Base-by-base conservation (phyloP, 2,113 vertebrate species). In the Pimephales promelas region DNA sequence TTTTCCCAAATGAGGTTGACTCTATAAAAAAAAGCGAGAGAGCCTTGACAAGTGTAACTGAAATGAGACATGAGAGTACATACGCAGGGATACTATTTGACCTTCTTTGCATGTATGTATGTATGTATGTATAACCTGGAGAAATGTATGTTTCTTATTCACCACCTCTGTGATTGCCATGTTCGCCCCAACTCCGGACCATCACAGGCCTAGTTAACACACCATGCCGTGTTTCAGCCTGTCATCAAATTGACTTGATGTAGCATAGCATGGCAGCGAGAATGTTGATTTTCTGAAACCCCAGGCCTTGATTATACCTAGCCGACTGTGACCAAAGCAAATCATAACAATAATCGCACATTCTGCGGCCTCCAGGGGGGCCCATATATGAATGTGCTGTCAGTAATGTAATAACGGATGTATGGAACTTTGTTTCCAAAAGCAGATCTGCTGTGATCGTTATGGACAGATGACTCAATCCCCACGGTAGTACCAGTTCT, bases 191-290 rank as follows among this genome's bases (percentile, higher is more conserved):
- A 34, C 79, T 24, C 81, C 0, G 2, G 47, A 85, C 49, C 56
- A 73, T 36, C 47, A 66, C 75, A 20, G 59, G 52, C 13, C 49
- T 80, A 20, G 77, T 82, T 89, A 85, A 85, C 82, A 78, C 81
- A 56, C 83, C 80, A 49, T 86, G 66, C 34, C 75, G 13, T 74
- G 79, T 90, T 87, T 88, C 79, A 74, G 57, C 10, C 77, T 87
- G 87, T 88, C 87, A 79, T 86, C 78, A 28, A 83, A 86, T 85
- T 89, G 87, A 91, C 88, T 89, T 84, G 62, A 82, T 86, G 79
- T 71, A 83, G 43, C 78, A 85, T 86, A 84, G 89, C 76, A 40
- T 66, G 36, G 34, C 82, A 70, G 34, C 56, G 64, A 61, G 71
- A 83, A 52, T 72, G 80, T 78, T 86, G 84, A 80, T 89, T 89